Base-by-base conservation (phyloP, 1,140 invertebrate species). In the Ceratina calcarata region DNA sequence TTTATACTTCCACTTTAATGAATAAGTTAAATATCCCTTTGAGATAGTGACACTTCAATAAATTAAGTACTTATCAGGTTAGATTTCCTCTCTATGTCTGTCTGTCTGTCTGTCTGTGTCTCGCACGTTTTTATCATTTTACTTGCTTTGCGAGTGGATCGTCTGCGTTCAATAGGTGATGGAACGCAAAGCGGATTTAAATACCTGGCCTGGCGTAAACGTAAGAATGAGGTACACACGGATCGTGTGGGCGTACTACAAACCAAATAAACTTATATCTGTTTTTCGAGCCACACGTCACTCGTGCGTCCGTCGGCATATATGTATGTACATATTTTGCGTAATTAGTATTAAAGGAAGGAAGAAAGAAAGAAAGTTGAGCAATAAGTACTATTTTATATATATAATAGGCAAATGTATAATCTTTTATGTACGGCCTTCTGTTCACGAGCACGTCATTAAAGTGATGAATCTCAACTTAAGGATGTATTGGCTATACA, bases 1-100 rank as follows among this genome's bases (percentile, higher is more conserved):
- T 90, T 88, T 90, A 82, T 90, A 90, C 85, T 89, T 89, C 86
- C 81, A 86, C 83, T 86, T 84, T 60, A 72, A 84, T 75, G 87
- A 77, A 76, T 81, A 86, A 81, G 79, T 89, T 88, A 79, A 81
- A 58, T 86, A 84, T 82, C 86, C 81, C 88, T 82, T 83, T 84
- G 80, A 68, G 15, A 67, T 86, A 88, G 66, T 55, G 60, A 87
- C 89, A 90, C 83, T 89, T 89, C 83, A 81, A 80, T 87, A 84
- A 78, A 79, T 81, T 82, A 88, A 87, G 86, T 90, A 91, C 86
- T 89, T 89, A 89, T 88, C 16, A n/a, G n/a, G 53, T 37, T n/a
- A n/a, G 51, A 49, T 68, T 57, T n/a, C n/a, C n/a, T 65, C 70
- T 75, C n/a, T n/a, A n/a, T n/a, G n/a, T n/a, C n/a, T n/a, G n/a